Percentiles rank a stretch among this genome's conserved stretches.
phyloP scores from a whole-genome alignment of 2,888 invertebrate species.

The Petrolisthes manimaculis region DNA sequence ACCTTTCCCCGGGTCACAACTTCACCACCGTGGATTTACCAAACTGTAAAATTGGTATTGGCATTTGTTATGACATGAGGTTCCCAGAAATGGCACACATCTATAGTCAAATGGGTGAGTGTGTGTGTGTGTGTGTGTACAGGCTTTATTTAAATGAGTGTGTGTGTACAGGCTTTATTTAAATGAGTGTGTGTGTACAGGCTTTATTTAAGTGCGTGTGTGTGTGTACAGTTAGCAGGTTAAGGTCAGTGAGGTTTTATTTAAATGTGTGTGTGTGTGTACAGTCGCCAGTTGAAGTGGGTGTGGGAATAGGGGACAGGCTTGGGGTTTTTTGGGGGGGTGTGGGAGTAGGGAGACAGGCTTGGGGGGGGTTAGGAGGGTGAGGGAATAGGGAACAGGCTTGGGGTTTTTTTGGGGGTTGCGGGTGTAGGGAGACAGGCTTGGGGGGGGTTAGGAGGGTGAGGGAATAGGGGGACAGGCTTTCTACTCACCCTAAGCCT shows the following conservation, averaged over 20 bases:
- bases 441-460: neutral
- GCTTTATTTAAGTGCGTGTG: neutral
- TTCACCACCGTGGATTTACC: constrained; percentile 81
- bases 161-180: neutral
- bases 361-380: no score
- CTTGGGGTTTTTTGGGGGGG: no score
- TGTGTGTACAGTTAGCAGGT: no score
- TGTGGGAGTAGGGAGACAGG: no score
- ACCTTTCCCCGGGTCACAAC: constrained; percentile 81
- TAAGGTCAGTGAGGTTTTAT: no score
- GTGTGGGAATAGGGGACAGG: no score
- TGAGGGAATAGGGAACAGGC: no score
- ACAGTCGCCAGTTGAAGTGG: no score
- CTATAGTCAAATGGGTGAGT: constrained; percentile 72
- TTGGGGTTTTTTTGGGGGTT: no score
- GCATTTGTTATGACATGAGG: constrained; percentile 94
- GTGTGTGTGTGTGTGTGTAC: neutral
- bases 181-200: neutral
- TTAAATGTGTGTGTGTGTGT: no score
- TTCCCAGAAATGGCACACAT: constrained; percentile 86
- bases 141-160: neutral
- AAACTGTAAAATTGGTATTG: constrained; percentile 84
- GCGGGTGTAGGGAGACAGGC: neutral
- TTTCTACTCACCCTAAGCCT: no score
- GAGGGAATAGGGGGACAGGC: neutral